A percentile compares a stretch with the other conserved stretches of the same genome.
These are phyloP conservation scores for Antedon bifida DNA, from an alignment of 35 echinoderm and acorn worm species.

Conservation along the genomic window DNA sequence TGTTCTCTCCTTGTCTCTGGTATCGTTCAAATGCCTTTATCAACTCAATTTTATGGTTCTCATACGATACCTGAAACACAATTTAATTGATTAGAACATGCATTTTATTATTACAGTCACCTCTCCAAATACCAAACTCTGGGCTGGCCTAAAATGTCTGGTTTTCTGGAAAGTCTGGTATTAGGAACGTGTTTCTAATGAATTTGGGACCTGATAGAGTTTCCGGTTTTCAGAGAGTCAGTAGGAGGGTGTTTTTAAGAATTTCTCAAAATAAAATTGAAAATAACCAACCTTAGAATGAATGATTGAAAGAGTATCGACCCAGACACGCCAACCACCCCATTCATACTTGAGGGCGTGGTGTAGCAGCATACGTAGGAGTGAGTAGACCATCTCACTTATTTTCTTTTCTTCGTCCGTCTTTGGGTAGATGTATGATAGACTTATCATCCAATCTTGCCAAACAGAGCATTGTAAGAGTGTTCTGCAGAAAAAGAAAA, in stretches of 20 bases:
- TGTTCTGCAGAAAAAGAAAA: slow-evolving; percentile 43
- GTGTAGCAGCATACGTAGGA: slow-evolving; percentile 92
- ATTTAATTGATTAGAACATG: too few species aligned
- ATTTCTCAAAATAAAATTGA: too few species aligned
- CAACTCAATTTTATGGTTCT: slow-evolving; percentile 90
- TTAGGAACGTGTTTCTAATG: too few species aligned
- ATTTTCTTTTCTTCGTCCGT: slow-evolving; percentile 96
- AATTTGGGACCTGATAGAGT: too few species aligned
- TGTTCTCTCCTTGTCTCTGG: slow-evolving; percentile 49
- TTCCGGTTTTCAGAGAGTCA: too few species aligned
- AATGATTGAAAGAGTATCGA: slow-evolving; percentile 89
- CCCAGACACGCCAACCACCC: slow-evolving; percentile 99
- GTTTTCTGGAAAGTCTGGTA: too few species aligned
- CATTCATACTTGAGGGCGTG: slow-evolving; percentile 99
- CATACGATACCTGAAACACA: slow-evolving; percentile 73
- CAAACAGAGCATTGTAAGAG: slow-evolving; percentile 91
- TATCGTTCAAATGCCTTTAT: slow-evolving; percentile 76
- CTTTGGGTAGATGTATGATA: slow-evolving; percentile 93
- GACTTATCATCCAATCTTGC: slow-evolving; percentile 97
- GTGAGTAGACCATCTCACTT: slow-evolving; percentile 95
- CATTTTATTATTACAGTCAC: too few species aligned
- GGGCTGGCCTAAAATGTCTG: too few species aligned
- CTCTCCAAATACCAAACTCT: too few species aligned
- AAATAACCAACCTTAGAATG: slow-evolving; percentile 80
- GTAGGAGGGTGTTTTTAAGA: too few species aligned